Evolutionary conservation across 2,797 vertebrate genomes (phyloP).

Genomic region (Gymnocypris eckloni): DNA sequence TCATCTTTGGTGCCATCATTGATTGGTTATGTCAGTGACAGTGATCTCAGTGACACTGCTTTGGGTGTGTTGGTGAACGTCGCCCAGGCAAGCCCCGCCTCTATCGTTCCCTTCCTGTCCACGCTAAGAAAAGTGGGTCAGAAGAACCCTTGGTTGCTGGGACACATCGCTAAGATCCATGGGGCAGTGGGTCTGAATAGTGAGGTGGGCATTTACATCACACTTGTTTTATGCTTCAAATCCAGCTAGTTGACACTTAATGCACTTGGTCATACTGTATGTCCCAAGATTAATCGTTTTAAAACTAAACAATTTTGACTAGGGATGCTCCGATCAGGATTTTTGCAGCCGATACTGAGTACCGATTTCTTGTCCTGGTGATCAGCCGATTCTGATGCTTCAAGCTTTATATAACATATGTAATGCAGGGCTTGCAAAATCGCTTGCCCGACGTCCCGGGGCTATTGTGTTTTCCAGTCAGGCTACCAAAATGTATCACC

Average conservation of each 20-base stretch:
- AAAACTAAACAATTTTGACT: not conserved
- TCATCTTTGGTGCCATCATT: conserved; percentile 84
- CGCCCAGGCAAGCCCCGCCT: conserved; percentile 84
- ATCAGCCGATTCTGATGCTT: too few species aligned
- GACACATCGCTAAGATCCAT: conserved; percentile 89
- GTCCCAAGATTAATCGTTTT: not conserved
- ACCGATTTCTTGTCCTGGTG: too few species aligned
- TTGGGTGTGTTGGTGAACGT: conserved; percentile 84
- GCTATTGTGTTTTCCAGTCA: too few species aligned
- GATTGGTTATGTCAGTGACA: conserved; percentile 79
- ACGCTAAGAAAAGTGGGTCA: conserved; percentile 81
- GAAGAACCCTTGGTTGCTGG: conserved; percentile 79
- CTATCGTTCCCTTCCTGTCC: conserved; percentile 82
- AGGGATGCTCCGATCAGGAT: too few species aligned
- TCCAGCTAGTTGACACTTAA: not conserved
- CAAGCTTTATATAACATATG: too few species aligned
- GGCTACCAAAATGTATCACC: too few species aligned
- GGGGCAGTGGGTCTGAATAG: conserved; percentile 87
- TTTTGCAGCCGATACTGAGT: too few species aligned
- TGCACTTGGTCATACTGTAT: not conserved
- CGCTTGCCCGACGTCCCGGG: too few species aligned
- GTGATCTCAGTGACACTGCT: conserved; percentile 80
- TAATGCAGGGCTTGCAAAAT: too few species aligned
- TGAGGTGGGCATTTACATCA: conserved; percentile 78
- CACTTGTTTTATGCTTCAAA: not conserved